A percentile compares a stretch with the other conserved stretches of the same genome.
phyloP scores from a whole-genome alignment of 2,797 vertebrate genomes.

The Pagetopsis macropterus region DNA sequence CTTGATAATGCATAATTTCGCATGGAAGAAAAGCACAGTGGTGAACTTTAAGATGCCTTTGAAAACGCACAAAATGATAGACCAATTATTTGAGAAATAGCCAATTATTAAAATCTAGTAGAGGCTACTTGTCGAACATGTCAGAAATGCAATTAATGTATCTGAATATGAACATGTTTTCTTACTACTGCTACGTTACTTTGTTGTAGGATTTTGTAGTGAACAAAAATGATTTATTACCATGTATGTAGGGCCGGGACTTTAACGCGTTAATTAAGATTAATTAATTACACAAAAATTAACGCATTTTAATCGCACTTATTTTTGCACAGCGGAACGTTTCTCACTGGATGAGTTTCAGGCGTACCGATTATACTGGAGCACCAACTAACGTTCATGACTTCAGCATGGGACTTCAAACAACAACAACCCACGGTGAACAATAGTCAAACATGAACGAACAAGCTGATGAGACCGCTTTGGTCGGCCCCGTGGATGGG shows the following conservation, averaged over 20 bases:
- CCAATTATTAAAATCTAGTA: neutral
- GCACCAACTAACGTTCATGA: too few relatives aligned
- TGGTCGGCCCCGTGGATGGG: too few relatives aligned
- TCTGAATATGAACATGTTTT: neutral
- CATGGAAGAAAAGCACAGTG: neutral
- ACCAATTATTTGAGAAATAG: neutral
- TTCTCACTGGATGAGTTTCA: too few relatives aligned
- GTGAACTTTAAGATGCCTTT: neutral
- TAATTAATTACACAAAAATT: too few relatives aligned
- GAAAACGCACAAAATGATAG: neutral
- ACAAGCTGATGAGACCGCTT: too few relatives aligned
- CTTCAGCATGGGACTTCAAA: too few relatives aligned
- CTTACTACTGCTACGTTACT: neutral
- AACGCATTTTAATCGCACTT: too few relatives aligned
- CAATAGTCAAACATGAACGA: too few relatives aligned
- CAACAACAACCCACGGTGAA: too few relatives aligned
- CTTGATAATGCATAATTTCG: conserved; percentile 29
- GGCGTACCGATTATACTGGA: too few relatives aligned
- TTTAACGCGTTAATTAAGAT: too few relatives aligned
- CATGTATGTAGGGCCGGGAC: conserved; percentile 17
- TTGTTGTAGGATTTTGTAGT: conserved; percentile 10
- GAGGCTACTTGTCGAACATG: neutral
- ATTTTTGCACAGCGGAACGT: too few relatives aligned
- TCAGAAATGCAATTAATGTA: neutral
- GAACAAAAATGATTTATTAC: conserved; percentile 10